Evolutionary conservation across 2,797 vertebrate genomes (phyloP).

Genomic region (Poeciliopsis gracilis): DNA sequence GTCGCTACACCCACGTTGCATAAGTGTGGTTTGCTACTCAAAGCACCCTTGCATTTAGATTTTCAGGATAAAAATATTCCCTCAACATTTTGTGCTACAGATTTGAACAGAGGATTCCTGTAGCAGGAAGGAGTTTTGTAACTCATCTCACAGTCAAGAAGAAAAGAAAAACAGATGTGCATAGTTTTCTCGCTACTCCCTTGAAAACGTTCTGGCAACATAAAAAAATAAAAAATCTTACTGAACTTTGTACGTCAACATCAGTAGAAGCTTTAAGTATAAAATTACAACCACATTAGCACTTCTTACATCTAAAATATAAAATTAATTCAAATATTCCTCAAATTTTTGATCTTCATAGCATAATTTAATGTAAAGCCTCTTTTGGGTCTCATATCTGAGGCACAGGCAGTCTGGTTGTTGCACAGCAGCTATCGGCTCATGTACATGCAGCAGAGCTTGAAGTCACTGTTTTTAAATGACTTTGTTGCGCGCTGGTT

Average conservation of each 20-base stretch:
- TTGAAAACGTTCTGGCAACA: background rate
- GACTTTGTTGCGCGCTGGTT: conserved; percentile 12
- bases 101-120: background rate
- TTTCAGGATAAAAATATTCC: background rate
- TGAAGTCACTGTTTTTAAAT: background rate
- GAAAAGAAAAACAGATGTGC: conserved; percentile 49
- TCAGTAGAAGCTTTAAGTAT: background rate
- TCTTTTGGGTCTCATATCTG: background rate
- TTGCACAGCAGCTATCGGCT: background rate
- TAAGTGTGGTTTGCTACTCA: background rate
- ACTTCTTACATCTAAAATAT: background rate
- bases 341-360: conserved; percentile 2
- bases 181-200: conserved; percentile 27
- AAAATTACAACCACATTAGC: background rate
- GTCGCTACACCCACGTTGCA: background rate
- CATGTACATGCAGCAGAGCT: background rate
- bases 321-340: conserved; percentile 10
- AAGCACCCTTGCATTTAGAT: background rate
- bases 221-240: background rate
- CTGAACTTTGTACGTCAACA: background rate
- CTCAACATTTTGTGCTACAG: background rate
- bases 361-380: background rate
- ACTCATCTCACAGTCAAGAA: conserved; percentile 1
- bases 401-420: background rate
- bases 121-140: conserved; percentile 19